Evolutionary conservation across 2,113 vertebrate species (phyloP).

Genomic region (Orthonyx spaldingii): DNA sequence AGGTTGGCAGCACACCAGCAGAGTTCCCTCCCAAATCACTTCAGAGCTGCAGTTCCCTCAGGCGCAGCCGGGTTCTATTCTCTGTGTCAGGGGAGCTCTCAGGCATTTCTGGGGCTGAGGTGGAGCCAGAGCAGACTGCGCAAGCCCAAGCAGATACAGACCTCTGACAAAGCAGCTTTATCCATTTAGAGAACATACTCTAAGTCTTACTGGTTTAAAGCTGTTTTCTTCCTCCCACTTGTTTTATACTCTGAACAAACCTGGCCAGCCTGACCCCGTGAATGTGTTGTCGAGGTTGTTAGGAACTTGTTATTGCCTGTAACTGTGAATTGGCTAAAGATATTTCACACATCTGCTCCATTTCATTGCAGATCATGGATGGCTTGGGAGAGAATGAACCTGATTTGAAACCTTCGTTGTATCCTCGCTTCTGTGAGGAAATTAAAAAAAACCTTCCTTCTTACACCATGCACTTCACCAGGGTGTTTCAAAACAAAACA

Average conservation of each 20-base stretch:
- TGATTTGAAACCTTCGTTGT: conserved; percentile 76
- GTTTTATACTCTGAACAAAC: not conserved
- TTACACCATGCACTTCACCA: conserved; percentile 79
- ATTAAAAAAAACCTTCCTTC: conserved; percentile 78
- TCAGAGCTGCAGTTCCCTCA: not conserved
- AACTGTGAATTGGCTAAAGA: not conserved
- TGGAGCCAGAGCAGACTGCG: not conserved
- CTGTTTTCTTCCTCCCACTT: not conserved
- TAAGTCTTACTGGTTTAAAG: not conserved
- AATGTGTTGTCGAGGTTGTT: not conserved
- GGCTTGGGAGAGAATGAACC: conserved; percentile 86
- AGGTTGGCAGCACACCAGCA: not conserved
- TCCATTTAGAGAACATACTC: not conserved
- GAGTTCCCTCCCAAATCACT: not conserved
- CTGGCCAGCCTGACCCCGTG: not conserved
- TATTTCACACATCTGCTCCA: not conserved
- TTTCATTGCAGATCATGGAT: conserved; percentile 86
- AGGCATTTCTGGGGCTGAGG: not conserved
- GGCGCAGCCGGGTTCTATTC: not conserved
- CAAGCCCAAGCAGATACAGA: fast-evolving
- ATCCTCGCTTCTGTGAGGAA: conserved; percentile 92
- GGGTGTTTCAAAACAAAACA: conserved; percentile 93
- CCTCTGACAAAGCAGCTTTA: not conserved
- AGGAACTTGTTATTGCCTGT: not conserved
- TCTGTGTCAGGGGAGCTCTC: not conserved